Base-by-base conservation (phyloP, 2,888 invertebrate species). In the Mythimna impura region DNA sequence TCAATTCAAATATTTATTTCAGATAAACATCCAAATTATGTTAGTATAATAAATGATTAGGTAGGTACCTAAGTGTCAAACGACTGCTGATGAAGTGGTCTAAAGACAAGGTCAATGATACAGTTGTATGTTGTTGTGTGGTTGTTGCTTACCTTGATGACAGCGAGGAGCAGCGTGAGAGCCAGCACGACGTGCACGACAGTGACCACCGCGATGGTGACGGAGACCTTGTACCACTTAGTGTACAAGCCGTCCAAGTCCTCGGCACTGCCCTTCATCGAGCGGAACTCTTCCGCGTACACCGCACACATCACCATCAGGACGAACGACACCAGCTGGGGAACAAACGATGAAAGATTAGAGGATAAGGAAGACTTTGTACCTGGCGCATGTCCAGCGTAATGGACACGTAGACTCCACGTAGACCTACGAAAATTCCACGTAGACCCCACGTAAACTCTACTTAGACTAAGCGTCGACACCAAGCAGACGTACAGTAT, bases 141-240 rank as follows among this genome's bases (percentile, higher is more conserved):
- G n/a, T n/a, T n/a, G n/a, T n/a, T n/a, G 43, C 30, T 71, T 54
- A 95, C 95, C 92, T 91, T 93, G 36, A 78, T 86, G 0, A 88
- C 88, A 0, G 92, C 93, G 74, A 80, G 72, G 8, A 95, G 61
- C 9, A 96, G 88, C 2, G 87, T 83, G n/a, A 68, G 0, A 0
- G 95, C 95, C 8, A 95, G 88, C 25, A 91, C 54, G 1, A 93
- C 88, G 70, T 95, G 95, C 14, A 90, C 89, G 0, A 88, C 83
- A 58, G 91, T 89, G 64, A 91, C 66, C 1, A 89, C 86, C 1
- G 93, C 90, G 47, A 90, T 84, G 20, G 79, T 73, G 40, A 91
- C 80, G 3, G 89, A 73, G 68, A 92, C 87, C 78, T 82, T 86
- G 89, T 89, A 91, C 90, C 87, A 89, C 12, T 85, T 83, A 69